Evolutionary conservation across 1,140 invertebrate species (phyloP).

Genomic region (Zaprionus taronus): DNA sequence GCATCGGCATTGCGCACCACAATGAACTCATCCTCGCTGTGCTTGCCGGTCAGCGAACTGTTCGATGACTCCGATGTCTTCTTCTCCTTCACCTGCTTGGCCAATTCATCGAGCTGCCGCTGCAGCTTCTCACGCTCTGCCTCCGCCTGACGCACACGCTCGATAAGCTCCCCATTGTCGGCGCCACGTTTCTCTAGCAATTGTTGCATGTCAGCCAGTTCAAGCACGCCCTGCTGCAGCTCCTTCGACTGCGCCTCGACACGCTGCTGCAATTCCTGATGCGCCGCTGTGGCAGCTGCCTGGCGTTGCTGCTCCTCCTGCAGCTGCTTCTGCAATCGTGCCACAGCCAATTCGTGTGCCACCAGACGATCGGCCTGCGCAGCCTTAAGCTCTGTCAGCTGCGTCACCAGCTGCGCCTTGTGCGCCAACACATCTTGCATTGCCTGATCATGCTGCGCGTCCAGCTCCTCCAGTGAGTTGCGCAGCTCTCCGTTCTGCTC

Average conservation of each 20-base stretch:
- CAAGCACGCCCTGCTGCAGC: conserved; percentile 48
- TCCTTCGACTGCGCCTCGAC: conserved; percentile 54
- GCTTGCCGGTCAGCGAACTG: conserved; percentile 74
- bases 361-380: conserved; percentile 67
- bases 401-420: conserved; percentile 88
- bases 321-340: conserved; percentile 53
- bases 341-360: conserved; percentile 63
- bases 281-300: background rate
- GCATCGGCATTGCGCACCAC: conserved; percentile 74
- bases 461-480: conserved; percentile 89
- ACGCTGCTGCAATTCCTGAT: conserved; percentile 42
- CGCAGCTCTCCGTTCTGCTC: conserved; percentile 84
- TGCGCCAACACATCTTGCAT: conserved; percentile 87
- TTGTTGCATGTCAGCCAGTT: conserved; percentile 71
- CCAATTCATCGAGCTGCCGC: conserved; percentile 62
- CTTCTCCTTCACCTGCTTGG: conserved; percentile 78
- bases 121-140: conserved; percentile 50
- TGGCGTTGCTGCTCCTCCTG: conserved; percentile 21
- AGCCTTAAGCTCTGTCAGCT: conserved; percentile 71
- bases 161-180: conserved; percentile 68
- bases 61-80: conserved; percentile 78
- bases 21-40: conserved; percentile 82
- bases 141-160: conserved; percentile 66
- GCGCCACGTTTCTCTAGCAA: conserved; percentile 66
- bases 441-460: conserved; percentile 89